A percentile compares a stretch with the other conserved stretches of the same genome.
phyloP scores from a whole-genome alignment of 2,113 vertebrate genomes.

The Himantopus leucocephalus region DNA sequence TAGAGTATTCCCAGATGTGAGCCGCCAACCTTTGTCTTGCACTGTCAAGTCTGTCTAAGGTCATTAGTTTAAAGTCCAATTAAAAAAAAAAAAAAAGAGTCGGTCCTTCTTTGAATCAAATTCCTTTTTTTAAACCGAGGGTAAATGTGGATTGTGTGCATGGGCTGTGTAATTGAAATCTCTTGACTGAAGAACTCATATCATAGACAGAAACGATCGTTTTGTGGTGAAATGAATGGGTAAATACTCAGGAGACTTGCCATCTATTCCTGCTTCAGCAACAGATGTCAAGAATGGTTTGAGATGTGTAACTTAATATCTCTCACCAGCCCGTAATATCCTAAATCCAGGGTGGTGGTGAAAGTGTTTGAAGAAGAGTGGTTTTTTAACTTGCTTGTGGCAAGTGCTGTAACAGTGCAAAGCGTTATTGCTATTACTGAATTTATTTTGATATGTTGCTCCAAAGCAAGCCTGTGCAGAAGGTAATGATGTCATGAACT shows the following conservation, averaged over 20 bases:
- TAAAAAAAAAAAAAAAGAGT: neutral
- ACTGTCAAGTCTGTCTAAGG: neutral
- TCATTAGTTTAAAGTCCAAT: neutral
- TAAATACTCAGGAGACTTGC: neutral
- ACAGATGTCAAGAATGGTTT: neutral
- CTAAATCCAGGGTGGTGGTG: neutral
- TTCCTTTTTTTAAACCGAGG: neutral
- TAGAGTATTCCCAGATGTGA: neutral
- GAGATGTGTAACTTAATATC: neutral
- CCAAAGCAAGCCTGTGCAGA: neutral
- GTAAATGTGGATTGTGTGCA: conserved; percentile 29
- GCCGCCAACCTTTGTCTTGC: neutral
- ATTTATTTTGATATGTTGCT: neutral
- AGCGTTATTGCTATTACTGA: neutral
- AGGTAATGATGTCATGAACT: neutral
- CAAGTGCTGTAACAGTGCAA: neutral
- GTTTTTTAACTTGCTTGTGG: neutral
- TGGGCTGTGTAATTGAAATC: conserved; percentile 43
- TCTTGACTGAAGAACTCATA: conserved; percentile 24
- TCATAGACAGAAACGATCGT: neutral
- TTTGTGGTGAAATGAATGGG: conserved; percentile 24
- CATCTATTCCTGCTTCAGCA: neutral
- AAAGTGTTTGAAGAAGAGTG: neutral
- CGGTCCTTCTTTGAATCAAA: neutral
- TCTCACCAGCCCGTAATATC: neutral